A percentile compares a stretch with the other conserved stretches of the same genome.
These are phyloP conservation scores for Camptogramma bilineatum DNA, from an alignment of 2,888 invertebrate species.

Conservation along the genomic window DNA sequence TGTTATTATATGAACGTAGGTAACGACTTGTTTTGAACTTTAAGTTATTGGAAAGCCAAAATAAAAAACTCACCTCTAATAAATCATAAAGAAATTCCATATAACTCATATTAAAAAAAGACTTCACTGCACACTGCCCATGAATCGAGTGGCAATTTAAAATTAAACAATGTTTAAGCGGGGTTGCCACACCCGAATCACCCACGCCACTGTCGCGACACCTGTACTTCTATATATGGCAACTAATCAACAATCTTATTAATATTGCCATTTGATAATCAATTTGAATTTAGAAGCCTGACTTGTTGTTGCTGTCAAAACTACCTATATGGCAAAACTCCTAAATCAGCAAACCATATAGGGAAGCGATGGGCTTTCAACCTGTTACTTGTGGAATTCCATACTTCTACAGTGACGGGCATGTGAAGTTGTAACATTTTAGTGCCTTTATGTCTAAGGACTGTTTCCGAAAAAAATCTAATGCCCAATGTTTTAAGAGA, in stretches of 20 bases:
- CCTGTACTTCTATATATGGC: slow-evolving; percentile 45
- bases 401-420: neutral
- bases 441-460: neutral
- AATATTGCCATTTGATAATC: slow-evolving; percentile 35
- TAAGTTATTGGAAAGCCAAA: too few relatives aligned
- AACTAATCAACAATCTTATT: slow-evolving; percentile 46
- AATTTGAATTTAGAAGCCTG: slow-evolving; percentile 28
- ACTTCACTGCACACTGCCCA: slow-evolving; percentile 58
- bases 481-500: too few relatives aligned
- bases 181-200: slow-evolving; percentile 70
- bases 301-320: slow-evolving; percentile 26
- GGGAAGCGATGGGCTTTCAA: neutral
- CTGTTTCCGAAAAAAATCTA: too few relatives aligned
- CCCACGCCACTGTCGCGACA: slow-evolving; percentile 60
- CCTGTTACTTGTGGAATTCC: neutral
- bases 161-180: slow-evolving; percentile 62
- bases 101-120: slow-evolving; percentile 66
- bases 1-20: too few relatives aligned
- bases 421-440: too few relatives aligned
- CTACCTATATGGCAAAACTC: slow-evolving; percentile 3
- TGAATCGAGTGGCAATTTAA: slow-evolving; percentile 64
- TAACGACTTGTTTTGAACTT: too few relatives aligned
- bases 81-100: slow-evolving; percentile 76
- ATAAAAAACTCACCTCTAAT: slow-evolving; percentile 68
- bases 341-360: neutral